These are phyloP conservation scores for Drosophila algonquin DNA, from an alignment of 2,888 invertebrate genomes.

Conservation along the genomic window DNA sequence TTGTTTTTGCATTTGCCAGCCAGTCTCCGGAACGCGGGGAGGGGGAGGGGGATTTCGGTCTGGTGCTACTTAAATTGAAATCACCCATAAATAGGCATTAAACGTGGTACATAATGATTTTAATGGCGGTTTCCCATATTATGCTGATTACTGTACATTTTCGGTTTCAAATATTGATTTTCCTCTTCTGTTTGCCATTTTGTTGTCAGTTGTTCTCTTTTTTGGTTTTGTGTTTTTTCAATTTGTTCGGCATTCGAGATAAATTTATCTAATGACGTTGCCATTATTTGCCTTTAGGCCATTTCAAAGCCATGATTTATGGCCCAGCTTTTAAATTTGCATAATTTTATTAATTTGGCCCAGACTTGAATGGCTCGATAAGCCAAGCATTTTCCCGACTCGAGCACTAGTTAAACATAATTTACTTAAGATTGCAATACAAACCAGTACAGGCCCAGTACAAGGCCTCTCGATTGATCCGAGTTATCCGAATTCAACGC, in stretches of 20 bases:
- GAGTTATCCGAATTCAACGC: no score
- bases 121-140: slow-evolving; percentile 56
- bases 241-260: slow-evolving; percentile 42
- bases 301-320: slow-evolving; percentile 40
- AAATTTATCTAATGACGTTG: slow-evolving; percentile 49
- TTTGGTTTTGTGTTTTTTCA: slow-evolving; percentile 22
- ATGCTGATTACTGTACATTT: slow-evolving; percentile 51
- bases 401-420: not conserved
- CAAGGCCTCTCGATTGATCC: not conserved
- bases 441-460: no score
- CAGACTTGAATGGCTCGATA: slow-evolving; percentile 24
- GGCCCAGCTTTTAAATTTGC: slow-evolving; percentile 34
- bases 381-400: not conserved
- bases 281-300: slow-evolving; percentile 43
- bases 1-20: slow-evolving; percentile 22
- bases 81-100: slow-evolving; percentile 60
- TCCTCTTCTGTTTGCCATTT: slow-evolving; percentile 29
- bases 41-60: not conserved
- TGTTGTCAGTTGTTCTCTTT: slow-evolving; percentile 6
- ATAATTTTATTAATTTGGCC: slow-evolving; percentile 41
- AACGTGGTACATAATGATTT: slow-evolving; percentile 51
- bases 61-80: slow-evolving; percentile 59
- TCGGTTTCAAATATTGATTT: slow-evolving; percentile 42
- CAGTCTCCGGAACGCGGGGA: not conserved
- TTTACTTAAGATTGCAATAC: not conserved